Evolutionary conservation across 2,888 invertebrate genomes (phyloP), one percentile per base, ranked within the genome.

Genomic region (Acronicta alni): DNA sequence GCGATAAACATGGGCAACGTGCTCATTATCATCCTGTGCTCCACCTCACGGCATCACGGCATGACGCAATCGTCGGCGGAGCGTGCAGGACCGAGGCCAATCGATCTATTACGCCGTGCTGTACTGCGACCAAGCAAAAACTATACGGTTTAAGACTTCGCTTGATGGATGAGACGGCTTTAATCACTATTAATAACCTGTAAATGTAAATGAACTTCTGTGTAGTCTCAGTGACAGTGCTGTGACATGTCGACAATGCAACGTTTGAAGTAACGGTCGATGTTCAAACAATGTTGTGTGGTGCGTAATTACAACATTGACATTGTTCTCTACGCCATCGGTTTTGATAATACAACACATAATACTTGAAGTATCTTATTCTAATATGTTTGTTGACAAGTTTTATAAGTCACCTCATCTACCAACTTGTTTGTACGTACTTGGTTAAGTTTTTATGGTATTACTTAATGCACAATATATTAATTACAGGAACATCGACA

Each of bases 1-100:
- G 52, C 48, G 66, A 77, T 63, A 70, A 71, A 70, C 64, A 68
- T 62, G 52, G 57, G 62, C 67, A 67, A 75, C 66, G 62, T 69
- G 69, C 46, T 64, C 58, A 61, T 74, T 67, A 76, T 67, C 70
- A 66, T 54, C 67, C 55, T 57, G 47, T 60, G 67, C 65, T 72
- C 49, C 65, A 75, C 66, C 78, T 74, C 75, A 59, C 65, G 63
- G 75, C 73, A 64, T 63, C 71, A 60, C 53, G 43, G 68, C 63
- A 66, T 82, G 80, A 83, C 81, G 83, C 65, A 80, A 83, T 61
- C 55, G 63, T 42, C 75, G 67, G 62, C 77, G 71, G 56, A 83
- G 79, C 82, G 79, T 81, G 80, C 72, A 69, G 60, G 56, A 57
- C 57, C 77, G 79, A 82, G 75, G 74, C 77, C 72, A 80, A 85